Percentiles rank a stretch among this genome's conserved stretches.
These are phyloP conservation scores for Antheraea assamensis DNA, from an alignment of 2,888 invertebrate species.

Conservation along the genomic window DNA sequence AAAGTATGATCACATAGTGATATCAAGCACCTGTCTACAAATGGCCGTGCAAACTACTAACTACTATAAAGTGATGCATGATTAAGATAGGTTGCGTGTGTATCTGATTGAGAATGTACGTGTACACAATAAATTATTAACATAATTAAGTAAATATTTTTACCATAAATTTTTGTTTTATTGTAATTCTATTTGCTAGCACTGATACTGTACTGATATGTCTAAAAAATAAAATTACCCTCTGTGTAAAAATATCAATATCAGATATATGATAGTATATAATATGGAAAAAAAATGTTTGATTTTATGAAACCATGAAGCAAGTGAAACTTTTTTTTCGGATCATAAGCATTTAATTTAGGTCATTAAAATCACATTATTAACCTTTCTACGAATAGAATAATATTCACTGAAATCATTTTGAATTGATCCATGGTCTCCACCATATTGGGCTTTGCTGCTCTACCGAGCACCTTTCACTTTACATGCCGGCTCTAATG, in stretches of 20 bases:
- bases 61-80: slow-evolving; percentile 48
- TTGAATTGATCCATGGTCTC: no score
- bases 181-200: slow-evolving; percentile 21
- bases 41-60: slow-evolving; percentile 17
- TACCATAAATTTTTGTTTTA: slow-evolving; percentile 42
- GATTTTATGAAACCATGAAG: no score
- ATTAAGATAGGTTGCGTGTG: slow-evolving; percentile 44
- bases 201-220: background rate
- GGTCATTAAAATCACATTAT: no score
- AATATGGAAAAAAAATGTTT: no score
- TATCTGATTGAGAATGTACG: slow-evolving; percentile 45
- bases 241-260: background rate
- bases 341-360: no score
- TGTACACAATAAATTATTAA: slow-evolving; percentile 70
- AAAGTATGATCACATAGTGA: slow-evolving; percentile 33
- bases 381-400: no score
- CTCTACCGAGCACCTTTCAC: no score
- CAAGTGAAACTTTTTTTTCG: no score
- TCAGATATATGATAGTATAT: background rate
- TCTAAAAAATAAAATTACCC: background rate
- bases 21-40: slow-evolving; percentile 24
- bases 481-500: no score
- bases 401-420: no score
- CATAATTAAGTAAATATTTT: slow-evolving; percentile 72
- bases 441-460: no score